phyloP scores from a whole-genome alignment of 2,888 invertebrate genomes.

The Bhutanitis thaidina region DNA sequence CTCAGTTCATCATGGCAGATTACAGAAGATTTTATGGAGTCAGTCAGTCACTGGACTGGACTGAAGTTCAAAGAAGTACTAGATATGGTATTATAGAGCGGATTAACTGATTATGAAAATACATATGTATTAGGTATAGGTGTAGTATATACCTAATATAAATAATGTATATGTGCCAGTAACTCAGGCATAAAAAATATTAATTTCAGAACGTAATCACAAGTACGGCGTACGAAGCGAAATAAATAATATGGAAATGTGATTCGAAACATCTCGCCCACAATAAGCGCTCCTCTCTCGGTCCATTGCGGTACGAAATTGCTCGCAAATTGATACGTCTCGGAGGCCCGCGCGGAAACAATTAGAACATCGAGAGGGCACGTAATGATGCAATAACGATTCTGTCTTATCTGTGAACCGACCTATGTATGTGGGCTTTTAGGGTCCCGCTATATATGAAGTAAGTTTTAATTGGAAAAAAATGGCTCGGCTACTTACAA shows the following conservation, averaged over 20 bases:
- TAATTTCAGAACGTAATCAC: background rate
- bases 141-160: too few relatives aligned
- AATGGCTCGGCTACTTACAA: too few relatives aligned
- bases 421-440: slow-evolving; percentile 18
- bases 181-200: too few relatives aligned
- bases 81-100: too few relatives aligned
- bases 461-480: background rate
- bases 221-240: background rate
- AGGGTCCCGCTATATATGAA: background rate
- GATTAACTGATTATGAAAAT: too few relatives aligned
- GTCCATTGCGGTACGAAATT: slow-evolving; percentile 36
- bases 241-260: slow-evolving; percentile 13
- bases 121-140: too few relatives aligned
- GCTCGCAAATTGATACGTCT: slow-evolving; percentile 64
- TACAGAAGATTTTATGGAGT: too few relatives aligned
- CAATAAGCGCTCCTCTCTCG: slow-evolving; percentile 10
- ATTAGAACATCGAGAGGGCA: slow-evolving; percentile 47
- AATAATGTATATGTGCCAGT: too few relatives aligned
- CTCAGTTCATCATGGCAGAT: too few relatives aligned
- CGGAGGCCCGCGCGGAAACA: slow-evolving; percentile 46
- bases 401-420: slow-evolving; percentile 2
- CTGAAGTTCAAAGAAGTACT: too few relatives aligned
- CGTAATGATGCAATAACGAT: slow-evolving; percentile 41
- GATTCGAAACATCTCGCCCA: slow-evolving; percentile 5
- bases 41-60: too few relatives aligned